Evolutionary conservation across 2,888 invertebrate species (phyloP).

Genomic region (Eupithecia subfuscata): DNA sequence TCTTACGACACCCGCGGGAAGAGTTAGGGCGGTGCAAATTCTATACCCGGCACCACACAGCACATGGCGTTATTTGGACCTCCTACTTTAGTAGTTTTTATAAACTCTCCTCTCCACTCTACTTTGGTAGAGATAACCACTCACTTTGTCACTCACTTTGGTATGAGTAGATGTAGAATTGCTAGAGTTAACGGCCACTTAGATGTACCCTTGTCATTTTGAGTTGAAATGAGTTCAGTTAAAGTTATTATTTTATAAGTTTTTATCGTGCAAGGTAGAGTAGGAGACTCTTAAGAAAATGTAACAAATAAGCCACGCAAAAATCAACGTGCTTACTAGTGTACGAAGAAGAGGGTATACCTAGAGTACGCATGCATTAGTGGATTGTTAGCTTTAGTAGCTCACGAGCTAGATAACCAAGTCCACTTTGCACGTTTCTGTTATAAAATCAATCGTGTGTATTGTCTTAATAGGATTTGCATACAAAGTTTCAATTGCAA

Average conservation of each 20-base stretch:
- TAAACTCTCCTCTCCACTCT: background rate
- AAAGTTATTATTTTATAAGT: no score
- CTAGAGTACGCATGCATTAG: background rate
- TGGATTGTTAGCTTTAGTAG: slow-evolving; percentile 14
- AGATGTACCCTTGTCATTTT: background rate
- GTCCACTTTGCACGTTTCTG: slow-evolving; percentile 40
- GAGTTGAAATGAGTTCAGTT: no score
- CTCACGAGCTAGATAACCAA: slow-evolving; percentile 40
- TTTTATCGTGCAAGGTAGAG: no score
- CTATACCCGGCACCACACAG: no score
- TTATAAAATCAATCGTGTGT: slow-evolving; percentile 38
- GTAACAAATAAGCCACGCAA: no score
- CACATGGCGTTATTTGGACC: no score
- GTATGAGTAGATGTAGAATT: background rate
- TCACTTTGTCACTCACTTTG: background rate
- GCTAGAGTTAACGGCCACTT: background rate
- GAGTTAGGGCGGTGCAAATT: no score
- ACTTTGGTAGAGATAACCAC: background rate
- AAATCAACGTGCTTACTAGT: no score
- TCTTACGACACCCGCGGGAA: no score
- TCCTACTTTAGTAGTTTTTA: no score
- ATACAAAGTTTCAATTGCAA: slow-evolving; percentile 29
- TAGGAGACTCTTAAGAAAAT: no score
- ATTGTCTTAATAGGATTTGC: slow-evolving; percentile 41
- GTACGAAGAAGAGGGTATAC: background rate